Percentiles rank a stretch among this genome's conserved stretches.
phyloP scores from a whole-genome alignment of 2,113 vertebrate genomes.

The Gallinago undulata region DNA sequence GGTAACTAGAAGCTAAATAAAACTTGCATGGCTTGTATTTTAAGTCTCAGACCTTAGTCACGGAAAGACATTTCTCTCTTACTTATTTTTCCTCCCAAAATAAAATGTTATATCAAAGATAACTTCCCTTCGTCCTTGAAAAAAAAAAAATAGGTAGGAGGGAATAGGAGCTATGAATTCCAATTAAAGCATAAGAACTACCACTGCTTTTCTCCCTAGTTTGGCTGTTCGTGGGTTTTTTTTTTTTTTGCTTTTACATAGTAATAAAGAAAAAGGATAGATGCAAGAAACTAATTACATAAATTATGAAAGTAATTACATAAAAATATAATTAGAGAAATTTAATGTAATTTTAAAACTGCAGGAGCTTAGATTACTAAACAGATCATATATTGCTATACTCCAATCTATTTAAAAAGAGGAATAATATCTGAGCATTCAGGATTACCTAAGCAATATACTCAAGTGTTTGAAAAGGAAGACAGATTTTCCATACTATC shows the following conservation, averaged over 20 bases:
- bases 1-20: neutral
- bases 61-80: neutral
- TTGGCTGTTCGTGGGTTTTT: neutral
- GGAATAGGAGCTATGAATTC: neutral
- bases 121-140: neutral
- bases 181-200: neutral
- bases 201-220: neutral
- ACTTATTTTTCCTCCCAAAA: neutral
- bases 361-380: neutral
- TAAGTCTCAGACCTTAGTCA: neutral
- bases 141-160: accelerated
- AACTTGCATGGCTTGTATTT: neutral
- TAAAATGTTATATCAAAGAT: neutral
- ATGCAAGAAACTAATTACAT: neutral
- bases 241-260: neutral
- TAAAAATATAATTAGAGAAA: neutral
- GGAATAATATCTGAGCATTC: neutral
- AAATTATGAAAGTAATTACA: neutral
- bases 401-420: neutral
- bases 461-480: neutral
- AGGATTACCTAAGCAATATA: neutral
- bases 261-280: neutral
- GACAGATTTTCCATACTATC: neutral
- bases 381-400: neutral
- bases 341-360: neutral